Base-by-base conservation (phyloP, 2,888 invertebrate species). In the Caenorhabditis panamensis region DNA sequence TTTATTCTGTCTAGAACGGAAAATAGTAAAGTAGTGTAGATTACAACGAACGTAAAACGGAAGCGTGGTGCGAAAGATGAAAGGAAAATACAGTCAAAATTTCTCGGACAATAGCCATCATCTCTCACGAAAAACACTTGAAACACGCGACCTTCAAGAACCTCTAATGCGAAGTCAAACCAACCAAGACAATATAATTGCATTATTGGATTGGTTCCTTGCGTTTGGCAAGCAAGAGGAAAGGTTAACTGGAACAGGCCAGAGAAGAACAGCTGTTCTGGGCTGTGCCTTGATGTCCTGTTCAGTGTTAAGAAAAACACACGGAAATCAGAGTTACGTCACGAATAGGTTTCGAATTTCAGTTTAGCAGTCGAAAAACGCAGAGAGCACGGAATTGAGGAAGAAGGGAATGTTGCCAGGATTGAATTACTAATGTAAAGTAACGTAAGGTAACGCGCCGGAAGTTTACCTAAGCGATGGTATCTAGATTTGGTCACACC, bases 131-230 rank as follows among this genome's bases (percentile, higher is more conserved):
- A 73, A 58, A 73, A 73, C 64, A 64, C 73, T 73, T 18, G 56
- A 72, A 73, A 73, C 64, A 51, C 58, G 64, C 53, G 75, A 75
- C 75, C 75, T 75, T 75, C 66, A 66, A 53, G 51, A 75, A 66
- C 41, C 54, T 59, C 59, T 51, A 72, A 72, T 63, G 61, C 72
- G 63, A 54, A 56, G 58, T 62, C 62, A 44, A 73, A 66, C 64
- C 53, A 41, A 75, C 59, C 64, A 63, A 72, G 63, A 31, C 44
- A 63, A 56, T 24, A 73, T 73, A 73, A 73, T 73, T 73, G 51
- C 64, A 73, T 73, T 64, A 73, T 64, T 58, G 73, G 63, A 36
- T 63, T 58, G 47, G 58, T 47, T 49, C 47, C n/a, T 47, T 47
- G 47, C 41, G 11, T 28, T 41, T 22, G 47, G 18, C 26, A 63